phyloP scores from a whole-genome alignment of 1,140 invertebrate species.

The Teleopsis dalmanni region DNA sequence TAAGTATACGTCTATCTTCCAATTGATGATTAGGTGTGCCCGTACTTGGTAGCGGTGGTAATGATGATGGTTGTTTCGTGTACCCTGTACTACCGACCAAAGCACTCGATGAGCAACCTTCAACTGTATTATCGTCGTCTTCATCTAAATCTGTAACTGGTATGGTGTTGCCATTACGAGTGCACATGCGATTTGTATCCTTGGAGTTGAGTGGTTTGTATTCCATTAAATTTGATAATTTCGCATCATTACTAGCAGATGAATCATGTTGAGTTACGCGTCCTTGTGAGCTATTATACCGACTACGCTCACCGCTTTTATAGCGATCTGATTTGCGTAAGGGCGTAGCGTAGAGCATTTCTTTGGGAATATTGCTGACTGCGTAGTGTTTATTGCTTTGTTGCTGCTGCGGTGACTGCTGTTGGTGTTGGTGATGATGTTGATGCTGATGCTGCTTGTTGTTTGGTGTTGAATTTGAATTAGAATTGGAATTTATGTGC shows the following conservation, averaged over 20 bases:
- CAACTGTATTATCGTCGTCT: conserved; percentile 23
- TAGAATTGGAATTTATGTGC: conserved; percentile 8
- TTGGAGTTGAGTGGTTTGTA: conserved; percentile 16
- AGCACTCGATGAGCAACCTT: conserved; percentile 30
- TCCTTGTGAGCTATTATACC: conserved; percentile 11
- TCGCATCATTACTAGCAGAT: conserved; percentile 16
- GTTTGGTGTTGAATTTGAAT: conserved; percentile 21
- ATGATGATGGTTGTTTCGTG: conserved; percentile 17
- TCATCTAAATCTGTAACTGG: conserved; percentile 37
- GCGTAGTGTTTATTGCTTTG: conserved; percentile 16
- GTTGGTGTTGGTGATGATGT: background rate
- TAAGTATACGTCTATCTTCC: conserved; percentile 41
- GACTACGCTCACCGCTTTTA: conserved; percentile 37
- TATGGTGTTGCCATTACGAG: conserved; percentile 32
- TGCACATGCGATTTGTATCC: conserved; percentile 31
- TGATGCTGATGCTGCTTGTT: conserved; percentile 5
- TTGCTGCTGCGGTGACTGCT: background rate
- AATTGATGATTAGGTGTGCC: conserved; percentile 22
- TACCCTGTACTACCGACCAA: conserved; percentile 30
- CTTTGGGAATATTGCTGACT: conserved; percentile 30
- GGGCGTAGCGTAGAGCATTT: conserved; percentile 42
- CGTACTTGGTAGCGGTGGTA: conserved; percentile 11
- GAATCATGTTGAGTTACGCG: background rate
- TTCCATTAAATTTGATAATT: conserved; percentile 28
- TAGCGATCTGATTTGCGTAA: conserved; percentile 42